Conservation (phyloP, 2,113 vertebrate species). For the Condylura cristata region DNA sequence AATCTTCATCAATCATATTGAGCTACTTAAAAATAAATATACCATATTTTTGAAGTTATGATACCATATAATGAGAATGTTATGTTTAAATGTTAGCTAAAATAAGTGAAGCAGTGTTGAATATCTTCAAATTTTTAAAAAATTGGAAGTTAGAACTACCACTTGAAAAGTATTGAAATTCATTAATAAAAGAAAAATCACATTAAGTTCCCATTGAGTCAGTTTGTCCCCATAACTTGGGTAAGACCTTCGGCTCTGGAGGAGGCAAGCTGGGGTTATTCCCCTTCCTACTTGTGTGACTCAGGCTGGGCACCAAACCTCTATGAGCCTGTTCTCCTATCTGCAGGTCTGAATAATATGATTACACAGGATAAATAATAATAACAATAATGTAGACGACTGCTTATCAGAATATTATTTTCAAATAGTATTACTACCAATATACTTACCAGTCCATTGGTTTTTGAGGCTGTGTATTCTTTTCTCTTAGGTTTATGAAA, state of each 20-base stretch:
- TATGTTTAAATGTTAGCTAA: slow-evolving; percentile 26
- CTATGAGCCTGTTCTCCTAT: background rate
- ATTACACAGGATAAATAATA: background rate
- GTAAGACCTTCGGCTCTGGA: background rate
- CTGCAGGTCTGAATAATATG: background rate
- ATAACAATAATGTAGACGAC: background rate
- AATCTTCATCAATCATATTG: background rate
- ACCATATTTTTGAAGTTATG: slow-evolving; percentile 27
- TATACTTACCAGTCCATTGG: background rate
- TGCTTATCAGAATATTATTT: background rate
- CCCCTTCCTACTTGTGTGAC: background rate
- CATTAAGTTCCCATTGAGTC: background rate
- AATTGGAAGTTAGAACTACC: background rate
- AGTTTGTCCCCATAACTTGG: background rate
- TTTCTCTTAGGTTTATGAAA: slow-evolving; percentile 86
- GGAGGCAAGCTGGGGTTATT: background rate
- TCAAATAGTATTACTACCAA: background rate
- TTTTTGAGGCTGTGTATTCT: background rate
- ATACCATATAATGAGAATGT: background rate
- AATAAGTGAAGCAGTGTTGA: slow-evolving; percentile 13
- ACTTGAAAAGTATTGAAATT: slow-evolving; percentile 44
- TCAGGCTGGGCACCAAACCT: background rate
- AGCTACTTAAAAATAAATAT: slow-evolving; percentile 12
- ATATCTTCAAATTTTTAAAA: slow-evolving; percentile 35
- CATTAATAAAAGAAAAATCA: background rate